Conservation (phyloP, 2,113 vertebrate species). For the Trematocara marginatum region DNA sequence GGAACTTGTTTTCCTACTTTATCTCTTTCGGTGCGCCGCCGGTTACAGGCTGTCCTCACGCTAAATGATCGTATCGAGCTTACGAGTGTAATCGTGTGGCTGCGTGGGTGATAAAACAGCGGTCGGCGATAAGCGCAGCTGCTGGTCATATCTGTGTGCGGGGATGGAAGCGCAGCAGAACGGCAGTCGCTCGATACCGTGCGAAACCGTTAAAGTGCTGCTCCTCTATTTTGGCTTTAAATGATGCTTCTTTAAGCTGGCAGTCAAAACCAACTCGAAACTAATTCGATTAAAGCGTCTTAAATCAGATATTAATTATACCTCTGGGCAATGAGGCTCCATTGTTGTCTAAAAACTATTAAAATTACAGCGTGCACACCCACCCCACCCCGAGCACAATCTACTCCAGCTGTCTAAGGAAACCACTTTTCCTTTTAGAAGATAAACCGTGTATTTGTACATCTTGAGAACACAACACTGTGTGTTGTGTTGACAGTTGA, state of each 20-base stretch:
- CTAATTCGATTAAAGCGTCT: neutral
- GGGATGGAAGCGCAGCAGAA: neutral
- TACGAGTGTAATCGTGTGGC: neutral
- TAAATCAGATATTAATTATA: neutral
- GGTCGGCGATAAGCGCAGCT: neutral
- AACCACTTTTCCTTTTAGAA: neutral
- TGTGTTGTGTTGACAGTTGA: too few relatives aligned
- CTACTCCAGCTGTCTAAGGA: neutral
- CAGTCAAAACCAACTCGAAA: neutral
- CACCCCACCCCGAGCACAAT: neutral
- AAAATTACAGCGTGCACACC: neutral
- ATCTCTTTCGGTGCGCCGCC: neutral
- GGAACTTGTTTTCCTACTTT: neutral
- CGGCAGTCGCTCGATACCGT: rapidly evolving
- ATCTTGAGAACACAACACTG: too few relatives aligned
- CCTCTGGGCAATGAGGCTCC: neutral
- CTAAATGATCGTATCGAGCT: neutral
- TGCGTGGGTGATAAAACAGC: neutral
- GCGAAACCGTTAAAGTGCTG: neutral
- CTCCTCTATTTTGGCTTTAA: neutral
- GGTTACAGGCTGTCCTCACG: neutral
- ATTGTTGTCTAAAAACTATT: neutral
- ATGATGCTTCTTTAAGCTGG: neutral
- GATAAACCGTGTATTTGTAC: neutral
- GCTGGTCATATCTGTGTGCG: neutral